These are phyloP conservation scores for Pipistrellus nathusii DNA, from an alignment of 2,797 vertebrate genomes.

Conservation along the genomic window DNA sequence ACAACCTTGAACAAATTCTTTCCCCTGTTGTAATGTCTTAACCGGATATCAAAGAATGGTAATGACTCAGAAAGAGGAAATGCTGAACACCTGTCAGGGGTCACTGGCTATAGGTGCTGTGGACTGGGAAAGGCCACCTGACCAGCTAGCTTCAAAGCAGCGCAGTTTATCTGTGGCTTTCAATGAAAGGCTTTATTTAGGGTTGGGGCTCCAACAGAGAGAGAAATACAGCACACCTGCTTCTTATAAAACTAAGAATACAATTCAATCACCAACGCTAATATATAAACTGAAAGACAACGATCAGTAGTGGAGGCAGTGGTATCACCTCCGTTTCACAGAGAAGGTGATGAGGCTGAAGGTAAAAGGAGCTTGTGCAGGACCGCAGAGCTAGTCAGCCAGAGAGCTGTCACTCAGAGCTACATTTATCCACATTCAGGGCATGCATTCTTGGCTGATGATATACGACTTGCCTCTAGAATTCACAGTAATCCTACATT, in stretches of 20 bases:
- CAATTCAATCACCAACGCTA: slow-evolving; percentile 81
- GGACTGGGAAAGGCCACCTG: not conserved
- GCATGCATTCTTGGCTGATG: not conserved
- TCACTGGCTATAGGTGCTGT: not conserved
- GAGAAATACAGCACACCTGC: slow-evolving; percentile 75
- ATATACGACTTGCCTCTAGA: not conserved
- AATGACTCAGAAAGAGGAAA: slow-evolving; percentile 53
- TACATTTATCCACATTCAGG: no score
- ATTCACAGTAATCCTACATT: not conserved
- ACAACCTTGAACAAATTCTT: slow-evolving; percentile 21
- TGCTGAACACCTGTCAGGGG: not conserved
- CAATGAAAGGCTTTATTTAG: slow-evolving; percentile 61
- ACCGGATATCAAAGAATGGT: slow-evolving; percentile 54
- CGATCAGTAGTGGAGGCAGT: not conserved
- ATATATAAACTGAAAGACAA: slow-evolving; percentile 76
- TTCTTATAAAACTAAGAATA: slow-evolving; percentile 79
- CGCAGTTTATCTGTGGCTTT: slow-evolving; percentile 45
- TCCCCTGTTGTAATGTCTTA: slow-evolving; percentile 27
- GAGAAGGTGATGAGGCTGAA: not conserved
- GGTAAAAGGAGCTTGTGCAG: not conserved
- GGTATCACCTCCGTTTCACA: slow-evolving; percentile 15
- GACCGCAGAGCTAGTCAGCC: not conserved
- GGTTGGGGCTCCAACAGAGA: slow-evolving; percentile 46
- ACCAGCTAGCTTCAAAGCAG: not conserved
- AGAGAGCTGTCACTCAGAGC: not conserved